Base-by-base conservation (phyloP, 2,113 vertebrate species). In the Tympanuchus pallidicinctus region DNA sequence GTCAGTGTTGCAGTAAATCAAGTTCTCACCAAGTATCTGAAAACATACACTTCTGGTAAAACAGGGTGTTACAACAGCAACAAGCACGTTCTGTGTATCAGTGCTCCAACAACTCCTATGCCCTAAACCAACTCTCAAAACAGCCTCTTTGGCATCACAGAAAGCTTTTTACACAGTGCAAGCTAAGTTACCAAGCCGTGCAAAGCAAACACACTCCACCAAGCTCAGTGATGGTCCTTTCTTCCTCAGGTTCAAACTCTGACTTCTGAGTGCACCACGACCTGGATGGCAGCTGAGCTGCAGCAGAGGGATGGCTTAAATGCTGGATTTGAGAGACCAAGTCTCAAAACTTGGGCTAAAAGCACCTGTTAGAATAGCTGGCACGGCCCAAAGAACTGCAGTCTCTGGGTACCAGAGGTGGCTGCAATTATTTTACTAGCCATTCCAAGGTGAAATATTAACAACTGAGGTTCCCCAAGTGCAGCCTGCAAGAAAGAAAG, bases 31-130 rank as follows among this genome's bases (percentile, higher is more conserved):
- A 67, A 42, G 24, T 20, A 52, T 32, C 27, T 45, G 15, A 34
- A 9, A 5, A 56, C 17, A 63, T 0, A 0, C 10, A 5, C 28
- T 20, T 21, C 32, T 13, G 40, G 18, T 16, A 85, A 43, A 91
- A 72, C 2, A 43, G 25, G 25, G 38, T 19, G n/a, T 25, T 50
- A 16, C 0, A 1, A 40, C 8, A 64, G 11, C 42, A 42, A 52
- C 30, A 28, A 52, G 32, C 40, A 60, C 42, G 15, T 3, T 16
- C 75, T 50, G 40, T 1, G 0, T 28, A n/a, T 43, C 5, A 1
- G 45, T 72, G 38, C 40, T 48, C 70, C 32, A 48, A 43, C 13
- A 16, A 13, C 40, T 71, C 4, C 0, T 1, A 2, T 25, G 19
- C 19, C 18, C 30, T 16, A 17, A 20, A 34, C 19, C 63, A 60